Base-by-base conservation (phyloP, 2,888 invertebrate genomes). In the Saturnia japonica region DNA sequence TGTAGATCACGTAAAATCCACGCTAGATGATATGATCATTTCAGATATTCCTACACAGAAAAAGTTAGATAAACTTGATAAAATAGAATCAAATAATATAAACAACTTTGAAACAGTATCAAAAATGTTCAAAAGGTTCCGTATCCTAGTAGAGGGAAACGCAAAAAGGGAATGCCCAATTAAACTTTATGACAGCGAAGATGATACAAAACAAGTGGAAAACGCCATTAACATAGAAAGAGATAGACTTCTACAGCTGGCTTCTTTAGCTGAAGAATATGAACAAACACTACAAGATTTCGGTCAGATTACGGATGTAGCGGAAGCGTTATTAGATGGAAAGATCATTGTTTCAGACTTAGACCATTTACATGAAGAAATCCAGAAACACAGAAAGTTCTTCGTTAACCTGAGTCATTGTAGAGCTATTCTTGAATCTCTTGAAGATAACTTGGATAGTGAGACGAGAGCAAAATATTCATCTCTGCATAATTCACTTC, bases 361-460 rank as follows among this genome's bases (percentile, higher is more conserved):
- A 73, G 96, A 96, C 78, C 97, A 97, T 79, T 90, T 98, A n/a
- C 97, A 97, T 81, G 97, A 97, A 81, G 98, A 98, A 91, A 97
- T 98, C 91, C 97, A 97, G 81, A 98, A 97, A 83, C 97, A 98
- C 81, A 95, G 98, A 57, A 97, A 97, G 82, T 98, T 98, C 94
- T 98, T 98, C 83, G 97, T 97, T 0, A 98, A 97, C 78, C 88
- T 98, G 12, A 98, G 97, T 80, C 97, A 98, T 77, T 98, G 98
- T 81, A 95, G 97, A 78, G 97, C 97, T 16, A 97, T 98, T 79
- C 91, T 98, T 57, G 98, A 98, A 86, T 97, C 97, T 0, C 89
- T 98, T 40, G 97, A 97, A 88, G 96, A 96, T 75, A 97, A 97
- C 84, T 93, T 98, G 57, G 98, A 98, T 80, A 95, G 94, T 54